Conservation (phyloP, 2,113 vertebrate species). For the Podilymbus podiceps region DNA sequence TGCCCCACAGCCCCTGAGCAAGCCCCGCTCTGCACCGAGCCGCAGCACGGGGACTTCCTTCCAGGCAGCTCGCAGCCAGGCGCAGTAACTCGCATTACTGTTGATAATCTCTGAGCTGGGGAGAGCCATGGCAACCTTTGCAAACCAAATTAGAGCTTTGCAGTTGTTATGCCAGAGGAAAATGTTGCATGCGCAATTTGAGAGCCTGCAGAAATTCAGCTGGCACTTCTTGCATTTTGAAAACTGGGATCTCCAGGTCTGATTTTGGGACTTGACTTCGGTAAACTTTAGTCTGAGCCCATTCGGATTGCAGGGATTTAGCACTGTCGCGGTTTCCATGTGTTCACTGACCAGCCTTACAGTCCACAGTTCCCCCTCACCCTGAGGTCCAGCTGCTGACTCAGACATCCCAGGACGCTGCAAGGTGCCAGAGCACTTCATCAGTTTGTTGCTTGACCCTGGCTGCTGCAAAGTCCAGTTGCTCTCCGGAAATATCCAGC, state of each 20-base stretch:
- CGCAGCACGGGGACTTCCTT: background rate
- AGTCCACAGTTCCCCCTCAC: rapidly evolving
- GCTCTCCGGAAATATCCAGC: background rate
- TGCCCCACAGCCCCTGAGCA: background rate
- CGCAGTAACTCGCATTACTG: rapidly evolving
- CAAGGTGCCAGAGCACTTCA: background rate
- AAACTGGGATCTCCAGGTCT: background rate
- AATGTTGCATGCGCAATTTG: background rate
- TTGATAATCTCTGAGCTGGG: background rate
- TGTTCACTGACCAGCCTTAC: background rate
- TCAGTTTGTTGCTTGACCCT: background rate
- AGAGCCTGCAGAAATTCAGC: background rate
- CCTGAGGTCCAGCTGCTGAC: background rate
- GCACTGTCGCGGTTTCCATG: background rate
- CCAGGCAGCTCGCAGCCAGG: background rate
- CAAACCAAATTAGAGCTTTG: background rate
- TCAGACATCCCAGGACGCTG: background rate
- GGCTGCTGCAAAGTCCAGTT: background rate
- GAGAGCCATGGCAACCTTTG: background rate
- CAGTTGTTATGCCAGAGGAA: background rate
- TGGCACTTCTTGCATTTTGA: background rate
- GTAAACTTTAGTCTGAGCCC: background rate
- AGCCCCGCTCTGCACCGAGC: rapidly evolving
- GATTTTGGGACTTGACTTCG: background rate
- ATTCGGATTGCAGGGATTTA: background rate